Evolutionary conservation across 2,888 invertebrate genomes (phyloP), one percentile per base, ranked within the genome.

Genomic region (Oscheius myriophilus): DNA sequence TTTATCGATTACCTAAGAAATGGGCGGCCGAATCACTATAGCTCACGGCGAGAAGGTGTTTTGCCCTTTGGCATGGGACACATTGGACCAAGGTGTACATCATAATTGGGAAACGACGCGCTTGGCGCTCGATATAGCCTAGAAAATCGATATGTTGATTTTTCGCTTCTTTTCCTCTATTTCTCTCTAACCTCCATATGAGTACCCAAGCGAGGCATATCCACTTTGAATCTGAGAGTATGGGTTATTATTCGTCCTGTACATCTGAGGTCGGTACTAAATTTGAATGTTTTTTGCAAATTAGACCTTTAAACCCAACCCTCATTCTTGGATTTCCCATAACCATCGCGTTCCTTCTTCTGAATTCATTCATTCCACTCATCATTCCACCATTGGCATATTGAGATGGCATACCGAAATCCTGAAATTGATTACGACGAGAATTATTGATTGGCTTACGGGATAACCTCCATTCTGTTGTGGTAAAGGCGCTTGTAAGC

Each of bases 21-120:
- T 85, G 85, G 2, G 84, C 81, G 1, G 82, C 75, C 7, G 84
- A 79, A 62, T 85, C 85, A 9, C 82, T 75, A 58, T 85, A 85
- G 23, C 76, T 74, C 21, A 80, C 74, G 3, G 85, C 85, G 26
- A 85, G 69, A n/a, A 85, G 73, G 59, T 83, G 83, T 62, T 85
- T 85, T 42, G 85, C 85, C 39, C 82, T 57, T 55, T 86, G 82
- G 51, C 85, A 84, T 0, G 81, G 80, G 0, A 81, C 76, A 66
- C 85, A 85, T 57, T 81, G 78, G 39, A 80, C 72, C 42, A 85
- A 70, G 6, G 85, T 85, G 77, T 85, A 85, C 77, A 81, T 80
- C 81, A 81, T 81, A 7, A 80, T 75, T 1, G 80, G 80, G 52
- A 76, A 80, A 4, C 79, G 73, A 33, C 78, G 70, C 21, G 78